Conservation (phyloP, 2,113 vertebrate species). For the Dasypus novemcinctus region DNA sequence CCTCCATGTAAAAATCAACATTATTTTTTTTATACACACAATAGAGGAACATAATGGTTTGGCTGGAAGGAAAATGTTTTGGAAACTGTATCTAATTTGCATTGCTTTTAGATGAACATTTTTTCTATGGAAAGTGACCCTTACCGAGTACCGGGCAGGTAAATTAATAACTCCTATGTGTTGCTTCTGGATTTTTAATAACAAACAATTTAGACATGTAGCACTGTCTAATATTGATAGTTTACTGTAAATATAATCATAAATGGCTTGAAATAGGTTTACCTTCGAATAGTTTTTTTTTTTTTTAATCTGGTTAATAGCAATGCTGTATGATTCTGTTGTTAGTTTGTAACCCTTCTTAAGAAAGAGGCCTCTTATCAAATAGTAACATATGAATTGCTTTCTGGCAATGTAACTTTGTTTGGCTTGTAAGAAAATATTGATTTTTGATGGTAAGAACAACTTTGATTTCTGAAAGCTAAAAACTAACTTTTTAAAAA, state of each 20-base stretch:
- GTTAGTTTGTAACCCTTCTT: constrained; percentile 14
- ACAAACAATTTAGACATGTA: constrained; percentile 14
- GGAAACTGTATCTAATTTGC: constrained; percentile 29
- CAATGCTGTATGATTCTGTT: background rate
- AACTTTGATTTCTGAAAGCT: constrained; percentile 43
- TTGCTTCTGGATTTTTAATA: constrained; percentile 61
- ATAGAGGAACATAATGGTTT: constrained; percentile 2
- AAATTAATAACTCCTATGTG: constrained; percentile 55
- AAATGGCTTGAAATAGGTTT: constrained; percentile 31
- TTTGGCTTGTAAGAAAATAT: constrained; percentile 22
- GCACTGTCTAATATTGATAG: constrained; percentile 44
- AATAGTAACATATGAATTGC: constrained; percentile 11
- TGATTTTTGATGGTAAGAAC: constrained; percentile 53
- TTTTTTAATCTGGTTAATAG: background rate
- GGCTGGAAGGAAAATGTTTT: constrained; percentile 43
- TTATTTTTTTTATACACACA: background rate
- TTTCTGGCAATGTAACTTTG: background rate
- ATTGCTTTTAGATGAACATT: constrained; percentile 43
- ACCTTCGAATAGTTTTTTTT: background rate
- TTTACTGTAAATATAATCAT: constrained; percentile 52
- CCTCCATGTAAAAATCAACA: too few species aligned
- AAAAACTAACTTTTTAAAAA: too few species aligned
- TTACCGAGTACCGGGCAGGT: constrained; percentile 11
- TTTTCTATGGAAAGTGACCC: constrained; percentile 48
- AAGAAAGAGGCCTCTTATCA: constrained; percentile 7